Base-by-base conservation (phyloP, 2,113 vertebrate genomes). In the Gallinago media region DNA sequence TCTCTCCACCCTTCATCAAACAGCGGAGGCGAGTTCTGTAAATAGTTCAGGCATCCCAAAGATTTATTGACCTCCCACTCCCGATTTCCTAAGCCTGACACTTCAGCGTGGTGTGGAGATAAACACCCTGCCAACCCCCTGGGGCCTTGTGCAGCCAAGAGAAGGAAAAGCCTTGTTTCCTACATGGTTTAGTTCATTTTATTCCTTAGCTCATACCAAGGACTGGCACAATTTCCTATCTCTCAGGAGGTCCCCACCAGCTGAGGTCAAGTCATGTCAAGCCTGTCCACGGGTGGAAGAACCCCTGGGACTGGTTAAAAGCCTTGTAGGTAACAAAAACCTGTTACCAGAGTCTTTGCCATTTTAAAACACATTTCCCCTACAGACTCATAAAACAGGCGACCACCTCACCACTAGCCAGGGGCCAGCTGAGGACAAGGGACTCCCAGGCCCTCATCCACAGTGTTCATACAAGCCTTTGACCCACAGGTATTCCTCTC, bases 11-110 rank as follows among this genome's bases (percentile, higher is more conserved):
- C 55, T 40, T 11, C 54, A 68, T 25, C 77, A 44, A 63, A 61
- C 54, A 63, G 59, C 4, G 0, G 49, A 72, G 58, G 38, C 56
- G 11, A 55, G 31, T 59, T 59, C 88, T 84, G 54, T 22, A 47
- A 77, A 65, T 73, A 38, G 46, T 42, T 85, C 63, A 42, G 80
- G 63, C 73, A 54, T 72, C 91, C 68, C 44, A 59, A 80, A 89
- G 81, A 68, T 84, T 89, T 77, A 54, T 36, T 67, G 77, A 71
- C 44, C 47, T 15, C 12, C 31, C 12, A 34, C 23, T 32, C 42
- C 81, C 22, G 44, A 40, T 65, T 70, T 77, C 49, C 77, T 73
- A 42, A 62, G 40, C 65, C 70, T 44, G 70, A 84, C 74, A 63
- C 27, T 54, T 54, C 27, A 76, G 66, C 0, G 0, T 44, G 55